Evolutionary conservation across 2,113 vertebrate species (phyloP).

Genomic region (Microtus montanus): DNA sequence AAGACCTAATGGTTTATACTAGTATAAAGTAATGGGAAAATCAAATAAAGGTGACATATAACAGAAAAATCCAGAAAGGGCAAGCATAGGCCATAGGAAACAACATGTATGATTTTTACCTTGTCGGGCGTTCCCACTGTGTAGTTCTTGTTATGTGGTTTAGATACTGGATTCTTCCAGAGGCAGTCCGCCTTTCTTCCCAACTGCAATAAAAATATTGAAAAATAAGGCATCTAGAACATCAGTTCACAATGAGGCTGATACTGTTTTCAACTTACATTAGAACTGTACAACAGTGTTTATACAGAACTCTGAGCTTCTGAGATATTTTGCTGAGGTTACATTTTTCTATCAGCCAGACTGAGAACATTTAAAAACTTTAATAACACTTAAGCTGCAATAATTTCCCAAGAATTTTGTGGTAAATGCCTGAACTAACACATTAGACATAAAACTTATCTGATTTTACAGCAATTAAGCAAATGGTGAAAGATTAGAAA

Average conservation of each 20-base stretch:
- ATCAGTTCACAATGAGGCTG: not conserved
- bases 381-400: constrained; percentile 10
- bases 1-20: constrained; percentile 27
- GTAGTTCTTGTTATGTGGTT: constrained; percentile 97
- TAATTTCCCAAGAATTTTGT: constrained; percentile 23
- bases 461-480: constrained; percentile 31
- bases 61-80: not conserved
- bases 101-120: constrained; percentile 82
- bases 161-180: constrained; percentile 97
- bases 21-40: constrained; percentile 42
- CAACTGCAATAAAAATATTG: constrained; percentile 87
- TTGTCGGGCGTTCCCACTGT: constrained; percentile 96
- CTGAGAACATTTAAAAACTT: constrained; percentile 31
- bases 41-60: constrained; percentile 2
- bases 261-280: not conserved
- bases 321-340: constrained; percentile 30
- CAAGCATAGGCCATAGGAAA: not conserved
- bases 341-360: constrained; percentile 46
- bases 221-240: constrained; percentile 76
- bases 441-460: constrained; percentile 16
- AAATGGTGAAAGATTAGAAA: constrained; percentile 35
- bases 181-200: constrained; percentile 96
- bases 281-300: not conserved
- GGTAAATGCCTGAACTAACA: not conserved
- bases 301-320: constrained; percentile 45